phyloP scores from a whole-genome alignment of 2,113 vertebrate species.

The Onychostruthus taczanowskii region DNA sequence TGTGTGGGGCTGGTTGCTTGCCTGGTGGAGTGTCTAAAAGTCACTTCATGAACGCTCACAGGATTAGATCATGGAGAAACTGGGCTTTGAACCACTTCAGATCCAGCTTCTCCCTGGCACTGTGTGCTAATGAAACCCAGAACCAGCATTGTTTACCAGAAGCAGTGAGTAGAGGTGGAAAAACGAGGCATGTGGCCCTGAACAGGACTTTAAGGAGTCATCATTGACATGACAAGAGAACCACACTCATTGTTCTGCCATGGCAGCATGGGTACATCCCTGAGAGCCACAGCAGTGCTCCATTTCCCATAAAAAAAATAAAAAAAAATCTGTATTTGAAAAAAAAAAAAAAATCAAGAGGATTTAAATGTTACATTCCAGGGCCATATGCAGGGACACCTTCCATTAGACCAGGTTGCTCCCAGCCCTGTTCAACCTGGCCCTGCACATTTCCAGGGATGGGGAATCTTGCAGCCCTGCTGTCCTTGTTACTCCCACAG shows the following conservation, averaged over 20 bases:
- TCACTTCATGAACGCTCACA: rapidly evolving
- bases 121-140: rapidly evolving
- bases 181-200: not conserved
- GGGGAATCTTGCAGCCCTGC: not conserved
- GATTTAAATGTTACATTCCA: not conserved
- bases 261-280: rapidly evolving
- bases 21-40: rapidly evolving
- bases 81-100: not conserved
- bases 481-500: not conserved
- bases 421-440: not conserved
- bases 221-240: not conserved
- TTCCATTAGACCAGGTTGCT: not conserved
- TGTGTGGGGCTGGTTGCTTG: not conserved
- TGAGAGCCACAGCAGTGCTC: not conserved
- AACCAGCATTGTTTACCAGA: not conserved
- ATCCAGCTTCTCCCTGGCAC: not conserved
- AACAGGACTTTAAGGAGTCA: not conserved
- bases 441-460: not conserved
- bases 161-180: not conserved
- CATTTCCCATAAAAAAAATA: not conserved
- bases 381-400: not conserved
- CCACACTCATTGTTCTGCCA: not conserved
- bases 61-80: not conserved
- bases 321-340: not conserved
- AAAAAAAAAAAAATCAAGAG: not conserved